phyloP scores from a whole-genome alignment of 2,797 vertebrate genomes.

The Gorsachius magnificus region DNA sequence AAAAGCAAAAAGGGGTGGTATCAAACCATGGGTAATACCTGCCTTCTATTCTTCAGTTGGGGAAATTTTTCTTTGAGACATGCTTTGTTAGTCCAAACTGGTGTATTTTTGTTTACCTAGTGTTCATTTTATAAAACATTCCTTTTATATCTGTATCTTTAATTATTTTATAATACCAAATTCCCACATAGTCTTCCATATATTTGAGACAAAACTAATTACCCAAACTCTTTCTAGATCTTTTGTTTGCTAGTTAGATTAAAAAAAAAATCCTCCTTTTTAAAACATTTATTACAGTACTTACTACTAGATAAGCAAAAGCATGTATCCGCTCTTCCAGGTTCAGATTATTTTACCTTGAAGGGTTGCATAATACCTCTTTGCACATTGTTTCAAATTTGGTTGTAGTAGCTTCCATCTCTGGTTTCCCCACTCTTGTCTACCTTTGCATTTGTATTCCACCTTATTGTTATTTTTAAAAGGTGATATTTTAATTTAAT shows the following conservation, averaged over 20 bases:
- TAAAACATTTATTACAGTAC: neutral
- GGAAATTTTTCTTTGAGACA: neutral
- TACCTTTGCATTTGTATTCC: neutral
- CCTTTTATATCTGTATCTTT: neutral
- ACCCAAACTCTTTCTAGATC: neutral
- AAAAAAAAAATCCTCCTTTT: neutral
- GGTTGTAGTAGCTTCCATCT: neutral
- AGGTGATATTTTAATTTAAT: neutral
- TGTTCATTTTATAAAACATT: neutral
- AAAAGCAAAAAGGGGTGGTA: neutral
- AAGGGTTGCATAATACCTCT: neutral
- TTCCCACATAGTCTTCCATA: neutral
- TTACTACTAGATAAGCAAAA: neutral
- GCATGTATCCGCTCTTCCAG: neutral
- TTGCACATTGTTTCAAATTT: neutral
- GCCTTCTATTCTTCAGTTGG: accelerated
- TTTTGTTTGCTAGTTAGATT: neutral
- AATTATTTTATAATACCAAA: neutral
- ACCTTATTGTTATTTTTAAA: accelerated
- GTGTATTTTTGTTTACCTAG: neutral
- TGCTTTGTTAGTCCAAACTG: neutral
- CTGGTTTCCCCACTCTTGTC: neutral
- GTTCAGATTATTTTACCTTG: neutral
- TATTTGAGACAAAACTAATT: neutral
- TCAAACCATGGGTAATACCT: neutral